Evolutionary conservation across 2,888 invertebrate genomes (phyloP), one percentile per base, ranked within the genome.

Genomic region (Lacanobia wlatinum): DNA sequence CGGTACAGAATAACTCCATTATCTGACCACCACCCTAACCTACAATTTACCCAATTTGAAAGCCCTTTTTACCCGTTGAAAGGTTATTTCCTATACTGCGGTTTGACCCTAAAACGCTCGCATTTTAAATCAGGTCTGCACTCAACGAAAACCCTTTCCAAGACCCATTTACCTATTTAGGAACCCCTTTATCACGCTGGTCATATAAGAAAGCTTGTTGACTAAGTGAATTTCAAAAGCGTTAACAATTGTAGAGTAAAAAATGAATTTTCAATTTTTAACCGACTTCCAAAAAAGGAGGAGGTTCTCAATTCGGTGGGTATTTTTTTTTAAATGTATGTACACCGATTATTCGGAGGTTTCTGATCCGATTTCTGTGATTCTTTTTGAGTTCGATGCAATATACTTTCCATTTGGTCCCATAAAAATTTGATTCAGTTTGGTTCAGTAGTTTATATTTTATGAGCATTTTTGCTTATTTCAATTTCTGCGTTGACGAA

Each of bases 1-100:
- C 38, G 34, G 21, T 53, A 83, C 84, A 80, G 50, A 43, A 34
- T 60, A 80, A 80, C 23, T 74, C 80, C 80, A 83, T 80, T 80
- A 69, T 73, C 69, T 62, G 74, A 58, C 66, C 74, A 43, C 55
- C 55, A 64, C 14, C 53, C 59, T 58, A 58, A 62, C 65, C 76
- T 18, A 64, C 38, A 53, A 70, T 76, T 70, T 58, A 40, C 63
- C 53, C 66, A 69, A 80, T 81, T 81, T 61, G 18, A 16, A 64
- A 53, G 21, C 70, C 82, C 67, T 73, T 64, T 81, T 73, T 28
- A 84, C 16, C 56, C 21, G 56, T 53, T 52, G 62, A 61, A 70
- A 66, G 72, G 76, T 62, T 48, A 80, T 70, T 71, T 69, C 70
- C 69, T 62, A 74, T 59, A 65, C 56, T 55, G 71, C 21, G 76